These are phyloP conservation scores for Chrysochloris asiatica DNA, from an alignment of 2,113 vertebrate species.

Conservation along the genomic window DNA sequence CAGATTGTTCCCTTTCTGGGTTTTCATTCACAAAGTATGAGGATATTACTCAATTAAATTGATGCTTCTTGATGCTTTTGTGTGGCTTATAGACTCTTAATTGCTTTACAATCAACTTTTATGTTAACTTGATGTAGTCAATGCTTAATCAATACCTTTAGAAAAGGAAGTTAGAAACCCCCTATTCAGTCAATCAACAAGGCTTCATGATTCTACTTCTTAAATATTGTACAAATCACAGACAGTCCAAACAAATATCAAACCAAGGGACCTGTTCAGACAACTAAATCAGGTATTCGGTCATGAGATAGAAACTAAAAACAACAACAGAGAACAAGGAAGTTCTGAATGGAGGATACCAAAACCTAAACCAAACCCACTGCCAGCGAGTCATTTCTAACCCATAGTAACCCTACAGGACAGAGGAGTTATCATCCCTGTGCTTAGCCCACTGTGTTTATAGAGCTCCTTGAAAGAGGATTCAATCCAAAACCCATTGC, in stretches of 20 bases:
- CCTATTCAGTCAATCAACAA: neutral
- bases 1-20: neutral
- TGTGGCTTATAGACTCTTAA: neutral
- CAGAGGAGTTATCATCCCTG: too few species aligned
- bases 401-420: neutral
- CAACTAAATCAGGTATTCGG: neutral
- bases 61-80: neutral
- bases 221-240: neutral
- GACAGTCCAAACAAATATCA: neutral
- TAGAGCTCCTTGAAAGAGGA: too few species aligned
- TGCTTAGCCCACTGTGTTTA: too few species aligned
- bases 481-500: too few species aligned
- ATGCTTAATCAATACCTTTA: neutral
- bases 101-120: neutral
- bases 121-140: neutral
- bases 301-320: neutral
- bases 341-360: neutral
- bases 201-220: neutral
- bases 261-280: neutral
- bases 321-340: neutral
- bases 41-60: neutral
- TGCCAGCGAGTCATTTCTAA: too few species aligned
- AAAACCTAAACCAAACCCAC: too few species aligned
- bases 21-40: neutral
- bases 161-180: conserved; percentile 2